Conservation (phyloP, 2,113 vertebrate genomes). For the Hemiprocne comata region DNA sequence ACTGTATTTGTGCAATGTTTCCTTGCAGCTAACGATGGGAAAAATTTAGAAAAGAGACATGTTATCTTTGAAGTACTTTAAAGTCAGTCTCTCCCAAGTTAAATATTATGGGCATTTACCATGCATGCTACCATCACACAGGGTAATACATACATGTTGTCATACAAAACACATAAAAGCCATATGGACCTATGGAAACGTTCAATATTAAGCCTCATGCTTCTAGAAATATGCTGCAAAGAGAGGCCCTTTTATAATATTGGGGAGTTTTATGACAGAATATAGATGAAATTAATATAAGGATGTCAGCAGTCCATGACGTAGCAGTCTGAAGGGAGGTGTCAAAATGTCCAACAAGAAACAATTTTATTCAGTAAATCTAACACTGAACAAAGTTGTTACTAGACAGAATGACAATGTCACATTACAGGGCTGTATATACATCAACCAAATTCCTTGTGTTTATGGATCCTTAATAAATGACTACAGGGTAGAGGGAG, state of each 20-base stretch:
- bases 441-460: constrained; percentile 53
- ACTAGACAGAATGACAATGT: constrained; percentile 54
- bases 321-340: constrained; percentile 40
- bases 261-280: constrained; percentile 34
- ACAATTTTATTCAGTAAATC: constrained; percentile 58
- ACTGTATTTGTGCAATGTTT: neutral
- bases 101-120: neutral
- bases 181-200: neutral
- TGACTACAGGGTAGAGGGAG: neutral
- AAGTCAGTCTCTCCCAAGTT: neutral
- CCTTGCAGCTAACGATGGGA: neutral
- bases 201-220: neutral
- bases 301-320: constrained; percentile 56
- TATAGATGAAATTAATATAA: constrained; percentile 62
- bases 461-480: constrained; percentile 45
- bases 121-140: neutral
- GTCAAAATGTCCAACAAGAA: constrained; percentile 61
- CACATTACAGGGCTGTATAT: constrained; percentile 58
- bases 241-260: neutral
- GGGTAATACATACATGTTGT: neutral
- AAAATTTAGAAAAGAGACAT: neutral
- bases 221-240: neutral
- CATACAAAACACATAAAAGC: neutral
- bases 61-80: neutral
- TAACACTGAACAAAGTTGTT: constrained; percentile 47